Conservation (phyloP, 2,888 invertebrate species). For the Platycnemis pennipes region DNA sequence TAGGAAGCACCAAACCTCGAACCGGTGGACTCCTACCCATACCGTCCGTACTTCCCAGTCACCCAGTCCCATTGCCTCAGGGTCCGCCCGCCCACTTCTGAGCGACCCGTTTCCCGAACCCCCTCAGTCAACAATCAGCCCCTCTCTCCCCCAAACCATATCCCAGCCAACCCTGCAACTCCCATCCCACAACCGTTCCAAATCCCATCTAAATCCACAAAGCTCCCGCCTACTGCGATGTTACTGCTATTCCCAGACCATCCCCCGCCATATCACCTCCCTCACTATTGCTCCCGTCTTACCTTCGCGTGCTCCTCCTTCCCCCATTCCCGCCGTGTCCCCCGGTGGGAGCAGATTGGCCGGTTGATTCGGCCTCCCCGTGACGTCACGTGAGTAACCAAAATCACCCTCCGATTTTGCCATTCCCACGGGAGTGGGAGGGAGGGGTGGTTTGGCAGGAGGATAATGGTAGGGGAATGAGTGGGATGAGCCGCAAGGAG, state of each 20-base stretch:
- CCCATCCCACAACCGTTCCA: neutral
- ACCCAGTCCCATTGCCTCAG: neutral
- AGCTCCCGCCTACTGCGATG: slow-evolving; percentile 37
- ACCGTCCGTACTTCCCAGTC: neutral
- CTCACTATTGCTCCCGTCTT: neutral
- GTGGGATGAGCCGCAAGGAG: slow-evolving; percentile 28
- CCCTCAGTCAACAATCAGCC: neutral
- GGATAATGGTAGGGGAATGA: neutral
- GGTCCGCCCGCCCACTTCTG: neutral
- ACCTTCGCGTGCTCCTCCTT: neutral
- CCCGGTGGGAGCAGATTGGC: slow-evolving; percentile 36
- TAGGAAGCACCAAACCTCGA: neutral
- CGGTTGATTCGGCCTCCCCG: slow-evolving; percentile 39
- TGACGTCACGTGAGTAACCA: slow-evolving; percentile 59
- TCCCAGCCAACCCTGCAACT: no score
- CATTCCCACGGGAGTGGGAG: slow-evolving; percentile 32
- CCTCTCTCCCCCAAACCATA: neutral
- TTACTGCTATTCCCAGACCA: slow-evolving; percentile 1
- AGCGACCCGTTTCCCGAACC: neutral
- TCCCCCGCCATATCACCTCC: neutral
- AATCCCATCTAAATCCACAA: slow-evolving; percentile 65
- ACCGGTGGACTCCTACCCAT: neutral
- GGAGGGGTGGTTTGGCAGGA: neutral
- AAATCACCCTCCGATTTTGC: slow-evolving; percentile 49
- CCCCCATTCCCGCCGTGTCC: neutral